Percentiles rank a stretch among this genome's conserved stretches.
phyloP scores from a whole-genome alignment of 2,113 vertebrate species.

The Mellivora capensis region DNA sequence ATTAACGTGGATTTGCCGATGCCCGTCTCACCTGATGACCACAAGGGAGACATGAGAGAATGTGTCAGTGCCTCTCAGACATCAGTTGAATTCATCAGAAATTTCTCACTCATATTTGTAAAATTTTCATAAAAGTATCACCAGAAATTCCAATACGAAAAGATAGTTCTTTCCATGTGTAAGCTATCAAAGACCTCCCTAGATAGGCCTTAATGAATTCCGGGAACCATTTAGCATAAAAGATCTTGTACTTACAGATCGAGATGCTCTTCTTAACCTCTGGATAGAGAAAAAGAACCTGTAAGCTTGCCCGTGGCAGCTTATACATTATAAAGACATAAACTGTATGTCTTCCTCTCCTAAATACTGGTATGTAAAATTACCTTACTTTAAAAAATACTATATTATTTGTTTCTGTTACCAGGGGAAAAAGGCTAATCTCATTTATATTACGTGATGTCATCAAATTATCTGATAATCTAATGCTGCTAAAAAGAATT shows the following conservation, averaged over 20 bases:
- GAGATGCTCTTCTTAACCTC: background rate
- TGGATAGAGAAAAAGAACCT: background rate
- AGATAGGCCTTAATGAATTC: background rate
- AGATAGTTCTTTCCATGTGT: background rate
- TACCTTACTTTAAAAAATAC: background rate
- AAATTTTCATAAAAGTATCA: background rate
- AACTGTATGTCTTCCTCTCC: background rate
- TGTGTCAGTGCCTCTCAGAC: background rate
- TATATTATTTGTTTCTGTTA: background rate
- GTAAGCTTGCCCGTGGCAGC: background rate
- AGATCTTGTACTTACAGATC: background rate
- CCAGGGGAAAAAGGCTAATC: background rate
- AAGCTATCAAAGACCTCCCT: background rate
- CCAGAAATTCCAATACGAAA: background rate
- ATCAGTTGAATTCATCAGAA: background rate
- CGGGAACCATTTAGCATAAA: background rate
- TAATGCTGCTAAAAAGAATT: background rate
- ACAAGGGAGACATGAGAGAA: constrained; percentile 37
- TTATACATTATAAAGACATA: background rate
- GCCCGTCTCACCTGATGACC: constrained; percentile 83
- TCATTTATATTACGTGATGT: background rate
- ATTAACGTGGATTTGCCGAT: constrained; percentile 88
- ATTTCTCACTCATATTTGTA: background rate
- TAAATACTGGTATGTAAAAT: background rate
- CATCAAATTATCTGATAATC: background rate